Conservation (phyloP, 2,888 invertebrate species). For the Lordiphosa andalusiaca region DNA sequence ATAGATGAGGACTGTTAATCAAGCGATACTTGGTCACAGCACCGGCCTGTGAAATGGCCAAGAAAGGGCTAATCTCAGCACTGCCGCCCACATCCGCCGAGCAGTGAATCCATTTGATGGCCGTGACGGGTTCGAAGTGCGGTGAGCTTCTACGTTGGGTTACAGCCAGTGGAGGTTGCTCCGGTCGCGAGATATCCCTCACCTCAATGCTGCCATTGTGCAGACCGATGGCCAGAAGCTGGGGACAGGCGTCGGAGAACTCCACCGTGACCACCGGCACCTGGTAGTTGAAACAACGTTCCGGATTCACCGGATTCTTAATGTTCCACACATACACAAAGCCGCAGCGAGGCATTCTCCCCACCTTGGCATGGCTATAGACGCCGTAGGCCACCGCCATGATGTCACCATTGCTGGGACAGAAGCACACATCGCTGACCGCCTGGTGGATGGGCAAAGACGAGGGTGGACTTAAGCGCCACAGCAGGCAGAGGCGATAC, state of each 20-base stretch:
- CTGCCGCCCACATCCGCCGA: conserved; percentile 41
- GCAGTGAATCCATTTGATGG: conserved; percentile 83
- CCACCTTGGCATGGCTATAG: conserved; percentile 81
- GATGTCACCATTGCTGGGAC: conserved; percentile 85
- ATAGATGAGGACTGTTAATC: conserved; percentile 83
- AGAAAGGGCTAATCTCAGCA: conserved; percentile 82
- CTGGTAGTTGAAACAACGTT: conserved; percentile 84
- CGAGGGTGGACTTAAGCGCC: conserved; percentile 81
- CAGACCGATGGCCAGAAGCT: conserved; percentile 88
- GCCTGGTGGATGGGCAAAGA: conserved; percentile 80
- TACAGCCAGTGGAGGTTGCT: conserved; percentile 81
- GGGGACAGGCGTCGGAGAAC: conserved; percentile 86
- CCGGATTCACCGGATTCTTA: conserved; percentile 90
- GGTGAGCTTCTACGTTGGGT: conserved; percentile 83
- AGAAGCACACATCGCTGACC: conserved; percentile 85
- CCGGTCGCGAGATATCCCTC: conserved; percentile 85
- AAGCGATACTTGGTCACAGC: conserved; percentile 82
- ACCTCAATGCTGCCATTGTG: conserved; percentile 87
- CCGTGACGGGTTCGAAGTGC: conserved; percentile 85
- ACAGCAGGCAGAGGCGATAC: conserved; percentile 85
- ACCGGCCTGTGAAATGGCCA: conserved; percentile 84
- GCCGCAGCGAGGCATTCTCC: conserved; percentile 82
- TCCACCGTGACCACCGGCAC: conserved; percentile 85
- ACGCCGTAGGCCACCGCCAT: conserved; percentile 89
- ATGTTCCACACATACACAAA: conserved; percentile 89